Base-by-base conservation (phyloP, 2,888 invertebrate species). In the Hipparchia sbordonii region DNA sequence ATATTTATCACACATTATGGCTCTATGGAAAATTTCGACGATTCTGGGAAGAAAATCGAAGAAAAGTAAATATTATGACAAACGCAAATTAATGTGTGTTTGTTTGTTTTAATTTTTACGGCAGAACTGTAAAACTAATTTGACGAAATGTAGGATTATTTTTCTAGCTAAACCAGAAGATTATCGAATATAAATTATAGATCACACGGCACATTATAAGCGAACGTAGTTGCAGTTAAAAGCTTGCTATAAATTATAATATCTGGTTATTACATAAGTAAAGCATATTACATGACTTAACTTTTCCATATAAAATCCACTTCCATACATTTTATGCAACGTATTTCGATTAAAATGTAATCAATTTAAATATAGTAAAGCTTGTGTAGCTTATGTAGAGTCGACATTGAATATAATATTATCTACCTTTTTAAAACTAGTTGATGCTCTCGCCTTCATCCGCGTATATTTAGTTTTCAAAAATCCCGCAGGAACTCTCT, bases 1-100 rank as follows among this genome's bases (percentile, higher is more conserved):
- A 68, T 69, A 70, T 54, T 51, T 13, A 67, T 56, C n/a, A 67
- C 39, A 23, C 39, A 33, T 67, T 59, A 23, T 59, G 4, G 23
- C 13, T 6, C 13, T 12, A 10, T 52, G 65, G 65, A 65, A 65
- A 65, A 52, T 51, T 65, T 65, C n/a, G n/a, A 39, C n/a, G 54
- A 54, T 54, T 54, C n/a, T 54, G 6, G 23, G 23, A 23, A 23
- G 23, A 23, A 23, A 23, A 23, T 23, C 23, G 23, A 23, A 23
- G 23, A 23, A 23, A 23, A 23, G 23, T 23, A 23, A 23, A 23
- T 23, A 23, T 23, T 23, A 23, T 23, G 23, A 23, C 39, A 39
- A 39, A 39, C 3, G 39, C 2, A 39, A 39, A 39, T 39, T 39
- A 39, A 39, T 39, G 39, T 39, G 39, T 39, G 39, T 39, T 5